Evolutionary conservation across 1,140 invertebrate genomes (phyloP), one percentile per base, ranked within the genome.

Genomic region (Drosophila guanche): DNA sequence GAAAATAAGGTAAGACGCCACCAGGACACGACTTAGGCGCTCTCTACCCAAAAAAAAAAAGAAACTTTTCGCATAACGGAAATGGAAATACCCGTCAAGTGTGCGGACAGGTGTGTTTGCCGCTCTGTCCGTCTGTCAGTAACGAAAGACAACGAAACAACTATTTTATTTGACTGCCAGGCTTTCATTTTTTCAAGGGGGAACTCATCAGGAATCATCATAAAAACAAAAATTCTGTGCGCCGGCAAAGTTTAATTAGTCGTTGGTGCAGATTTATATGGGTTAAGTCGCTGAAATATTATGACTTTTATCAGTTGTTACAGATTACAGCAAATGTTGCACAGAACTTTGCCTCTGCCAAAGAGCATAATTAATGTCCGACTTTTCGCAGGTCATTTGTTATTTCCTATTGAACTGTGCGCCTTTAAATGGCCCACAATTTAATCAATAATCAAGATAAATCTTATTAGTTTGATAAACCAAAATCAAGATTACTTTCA

Each of bases 61-160:
- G 5, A 27, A 37, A 86, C 74, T 86, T 86, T 88, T 86, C 83
- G 70, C 83, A 86, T 86, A 86, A 86, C 83, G 83, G 83, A 86
- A 83, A 76, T 75, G 83, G 83, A 86, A 86, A 86, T 86, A 83
- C 81, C 81, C 74, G 74, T 88, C 75, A 86, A 81, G 70, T 81
- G 70, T 78, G 73, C 63, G 65, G 68, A 88, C 75, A 88, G 77
- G 81, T 86, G 83, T 40, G 41, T 47, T 25, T 22, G 25, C 5
- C 10, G 43, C 14, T 27, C 8, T n/a, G 41, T 54, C 7, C 16
- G 16, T 29, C 3, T 51, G 46, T 50, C 12, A 37, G 48, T 22
- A 54, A 53, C 20, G 29, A 46, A 67, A 76, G 68, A 77, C 61
- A 58, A 40, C 56, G 65, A 75, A 79, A 84, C 79, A 84, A 84